Conservation (phyloP, 2,113 vertebrate species). For the Rynchops niger region DNA sequence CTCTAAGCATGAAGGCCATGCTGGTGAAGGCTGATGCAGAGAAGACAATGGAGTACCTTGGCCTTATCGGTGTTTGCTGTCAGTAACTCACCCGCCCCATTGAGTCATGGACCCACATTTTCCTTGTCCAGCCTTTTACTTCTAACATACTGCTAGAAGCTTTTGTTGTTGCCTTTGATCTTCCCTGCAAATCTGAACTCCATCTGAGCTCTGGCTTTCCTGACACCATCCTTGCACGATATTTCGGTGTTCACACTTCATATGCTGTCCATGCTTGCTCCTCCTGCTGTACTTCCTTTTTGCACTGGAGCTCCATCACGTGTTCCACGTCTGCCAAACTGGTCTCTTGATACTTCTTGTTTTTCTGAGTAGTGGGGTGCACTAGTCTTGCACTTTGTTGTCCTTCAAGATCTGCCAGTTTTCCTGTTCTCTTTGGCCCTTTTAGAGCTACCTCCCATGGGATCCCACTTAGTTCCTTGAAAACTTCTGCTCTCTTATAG, state of each 20-base stretch:
- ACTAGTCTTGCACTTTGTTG: neutral
- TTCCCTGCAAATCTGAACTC: neutral
- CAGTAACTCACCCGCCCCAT: neutral
- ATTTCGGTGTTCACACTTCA: neutral
- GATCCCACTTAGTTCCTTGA: neutral
- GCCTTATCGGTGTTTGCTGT: neutral
- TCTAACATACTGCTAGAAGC: neutral
- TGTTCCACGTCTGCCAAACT: neutral
- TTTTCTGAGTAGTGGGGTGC: neutral
- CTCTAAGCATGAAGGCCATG: neutral
- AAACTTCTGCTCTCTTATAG: neutral
- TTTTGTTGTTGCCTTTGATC: neutral
- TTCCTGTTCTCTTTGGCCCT: neutral
- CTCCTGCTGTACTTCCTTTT: neutral
- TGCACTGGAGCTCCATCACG: neutral
- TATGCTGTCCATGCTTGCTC: neutral
- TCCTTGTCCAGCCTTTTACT: neutral
- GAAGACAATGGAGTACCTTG: neutral
- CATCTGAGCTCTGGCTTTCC: neutral
- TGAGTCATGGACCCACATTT: fast-evolving
- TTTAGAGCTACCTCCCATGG: neutral
- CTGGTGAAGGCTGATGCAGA: neutral
- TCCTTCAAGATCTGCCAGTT: neutral
- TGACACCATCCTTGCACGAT: fast-evolving
- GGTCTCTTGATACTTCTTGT: neutral